These are phyloP conservation scores for Conistra vaccinii DNA, from an alignment of 2,888 invertebrate genomes.

Conservation along the genomic window DNA sequence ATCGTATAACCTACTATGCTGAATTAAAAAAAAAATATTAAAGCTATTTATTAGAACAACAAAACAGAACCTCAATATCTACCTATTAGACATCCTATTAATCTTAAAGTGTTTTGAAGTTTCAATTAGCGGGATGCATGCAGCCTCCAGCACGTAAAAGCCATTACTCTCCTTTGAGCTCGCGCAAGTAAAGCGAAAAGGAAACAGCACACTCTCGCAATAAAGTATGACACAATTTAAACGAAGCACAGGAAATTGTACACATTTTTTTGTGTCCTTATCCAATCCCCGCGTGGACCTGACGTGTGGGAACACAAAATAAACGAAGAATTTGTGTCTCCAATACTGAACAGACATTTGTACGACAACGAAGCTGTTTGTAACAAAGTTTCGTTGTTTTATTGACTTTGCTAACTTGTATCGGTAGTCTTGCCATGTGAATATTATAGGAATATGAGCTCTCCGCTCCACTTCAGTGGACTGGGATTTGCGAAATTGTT, in stretches of 20 bases:
- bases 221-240: conserved; percentile 55
- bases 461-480: too few relatives aligned
- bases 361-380: conserved; percentile 43
- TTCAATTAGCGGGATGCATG: conserved; percentile 52
- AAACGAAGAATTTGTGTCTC: conserved; percentile 60
- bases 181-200: conserved; percentile 33
- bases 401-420: conserved; percentile 60
- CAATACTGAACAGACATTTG: conserved; percentile 47
- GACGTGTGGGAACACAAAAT: conserved; percentile 56
- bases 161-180: conserved; percentile 54
- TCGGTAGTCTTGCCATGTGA: conserved; percentile 43
- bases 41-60: background rate
- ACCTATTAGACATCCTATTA: conserved; percentile 9
- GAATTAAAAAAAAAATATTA: background rate
- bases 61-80: background rate
- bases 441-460: conserved; percentile 51
- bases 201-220: conserved; percentile 24
- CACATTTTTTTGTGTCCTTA: conserved; percentile 42
- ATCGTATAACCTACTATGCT: background rate
- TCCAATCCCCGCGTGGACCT: conserved; percentile 39
- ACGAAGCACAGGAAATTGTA: conserved; percentile 46
- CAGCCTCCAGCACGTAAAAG: conserved; percentile 29
- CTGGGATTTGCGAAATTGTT: too few relatives aligned
- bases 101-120: conserved; percentile 35
- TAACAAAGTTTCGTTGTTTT: conserved; percentile 60